Evolutionary conservation across 2,888 invertebrate species (phyloP).

Genomic region (Luperina nickerlii): DNA sequence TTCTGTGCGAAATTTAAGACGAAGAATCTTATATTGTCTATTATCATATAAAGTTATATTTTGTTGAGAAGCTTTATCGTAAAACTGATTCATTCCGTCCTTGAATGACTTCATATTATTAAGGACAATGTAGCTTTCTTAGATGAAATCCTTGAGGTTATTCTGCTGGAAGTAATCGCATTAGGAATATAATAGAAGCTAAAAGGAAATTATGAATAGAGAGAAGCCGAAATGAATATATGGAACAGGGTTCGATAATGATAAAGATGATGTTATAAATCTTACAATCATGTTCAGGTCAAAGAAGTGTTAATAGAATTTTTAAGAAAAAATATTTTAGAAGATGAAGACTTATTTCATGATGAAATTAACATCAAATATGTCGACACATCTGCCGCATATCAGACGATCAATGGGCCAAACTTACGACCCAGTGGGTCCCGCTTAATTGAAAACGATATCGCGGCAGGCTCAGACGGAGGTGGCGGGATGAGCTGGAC

Average conservation of each 20-base stretch:
- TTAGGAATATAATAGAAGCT: conserved; percentile 35
- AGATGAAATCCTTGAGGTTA: conserved; percentile 22
- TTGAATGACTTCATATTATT: conserved; percentile 35
- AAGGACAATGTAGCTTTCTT: conserved; percentile 34
- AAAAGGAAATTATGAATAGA: conserved; percentile 21
- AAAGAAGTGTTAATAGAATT: neutral
- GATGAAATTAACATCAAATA: neutral
- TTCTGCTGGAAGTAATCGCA: conserved; percentile 41
- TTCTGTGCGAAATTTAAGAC: conserved; percentile 47
- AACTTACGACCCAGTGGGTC: neutral
- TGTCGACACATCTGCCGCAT: neutral
- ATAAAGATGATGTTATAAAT: neutral
- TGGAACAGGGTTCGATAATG: neutral
- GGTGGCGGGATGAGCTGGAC: neutral
- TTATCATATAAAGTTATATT: conserved; percentile 25
- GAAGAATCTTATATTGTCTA: conserved; percentile 24
- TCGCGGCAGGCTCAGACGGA: neutral
- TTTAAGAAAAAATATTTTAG: neutral
- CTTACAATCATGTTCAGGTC: neutral
- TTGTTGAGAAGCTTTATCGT: conserved; percentile 18
- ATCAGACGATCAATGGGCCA: neutral
- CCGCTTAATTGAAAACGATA: neutral
- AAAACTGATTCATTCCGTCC: conserved; percentile 35
- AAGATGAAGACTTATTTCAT: neutral
- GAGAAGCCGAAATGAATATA: neutral